Conservation (phyloP, 2,113 vertebrate genomes). For the Carassius gibelio region DNA sequence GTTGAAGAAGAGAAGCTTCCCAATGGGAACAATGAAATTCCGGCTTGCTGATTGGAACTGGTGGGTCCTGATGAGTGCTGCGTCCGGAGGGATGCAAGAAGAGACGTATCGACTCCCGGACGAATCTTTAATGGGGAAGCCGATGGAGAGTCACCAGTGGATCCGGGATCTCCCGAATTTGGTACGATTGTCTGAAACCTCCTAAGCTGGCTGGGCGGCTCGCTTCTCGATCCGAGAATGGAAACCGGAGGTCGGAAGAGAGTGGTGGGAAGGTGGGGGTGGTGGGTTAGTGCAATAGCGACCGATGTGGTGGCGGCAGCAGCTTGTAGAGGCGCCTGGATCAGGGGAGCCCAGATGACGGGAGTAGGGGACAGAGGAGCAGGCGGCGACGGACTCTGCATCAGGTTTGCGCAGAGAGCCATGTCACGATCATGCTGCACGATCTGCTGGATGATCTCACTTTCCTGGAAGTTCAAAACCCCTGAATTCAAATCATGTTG, state of each 20-base stretch:
- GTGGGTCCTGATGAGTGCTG: conserved; percentile 67
- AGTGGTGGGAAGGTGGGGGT: conserved; percentile 86
- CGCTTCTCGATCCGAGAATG: conserved; percentile 79
- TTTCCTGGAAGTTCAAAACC: conserved; percentile 96
- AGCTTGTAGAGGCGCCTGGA: conserved; percentile 92
- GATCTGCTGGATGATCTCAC: conserved; percentile 98
- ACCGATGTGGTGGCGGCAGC: conserved; percentile 93
- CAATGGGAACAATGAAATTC: conserved; percentile 56
- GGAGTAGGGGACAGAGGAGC: conserved; percentile 85
- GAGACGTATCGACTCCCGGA: conserved; percentile 69
- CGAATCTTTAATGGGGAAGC: conserved; percentile 82
- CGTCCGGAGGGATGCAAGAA: conserved; percentile 72
- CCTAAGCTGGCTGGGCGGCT: conserved; percentile 74
- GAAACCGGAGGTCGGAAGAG: conserved; percentile 85
- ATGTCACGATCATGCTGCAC: conserved; percentile 97
- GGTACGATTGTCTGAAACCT: conserved; percentile 80
- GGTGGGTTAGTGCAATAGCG: conserved; percentile 93
- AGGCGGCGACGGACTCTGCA: conserved; percentile 77
- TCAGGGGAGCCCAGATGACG: conserved; percentile 94
- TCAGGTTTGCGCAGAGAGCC: conserved; percentile 89
- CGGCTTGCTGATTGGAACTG: conserved; percentile 70
- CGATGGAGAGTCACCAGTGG: conserved; percentile 78
- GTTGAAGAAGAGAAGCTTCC: conserved; percentile 68
- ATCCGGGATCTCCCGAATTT: conserved; percentile 68
- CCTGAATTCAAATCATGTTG: conserved; percentile 96